Conservation (phyloP, 2,113 vertebrate genomes). For the Fregetta grallaria region DNA sequence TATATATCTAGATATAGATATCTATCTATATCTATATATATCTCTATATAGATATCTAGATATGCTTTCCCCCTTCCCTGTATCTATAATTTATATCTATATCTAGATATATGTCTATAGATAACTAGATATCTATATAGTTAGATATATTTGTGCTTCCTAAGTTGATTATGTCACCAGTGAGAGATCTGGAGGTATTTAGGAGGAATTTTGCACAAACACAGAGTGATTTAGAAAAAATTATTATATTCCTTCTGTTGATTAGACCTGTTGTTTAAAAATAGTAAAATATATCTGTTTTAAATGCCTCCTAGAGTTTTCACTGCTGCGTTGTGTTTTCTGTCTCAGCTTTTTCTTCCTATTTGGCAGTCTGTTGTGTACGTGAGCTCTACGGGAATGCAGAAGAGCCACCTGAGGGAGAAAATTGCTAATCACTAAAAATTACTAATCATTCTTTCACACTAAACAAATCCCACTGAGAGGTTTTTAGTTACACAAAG, state of each 20-base stretch:
- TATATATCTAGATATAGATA: background rate
- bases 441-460: slow-evolving; percentile 76
- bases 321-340: slow-evolving; percentile 36
- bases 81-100: background rate
- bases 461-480: slow-evolving; percentile 74
- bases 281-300: background rate
- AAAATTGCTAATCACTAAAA: slow-evolving; percentile 77
- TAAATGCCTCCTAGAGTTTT: background rate
- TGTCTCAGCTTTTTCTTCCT: slow-evolving; percentile 38
- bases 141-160: background rate
- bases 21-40: background rate
- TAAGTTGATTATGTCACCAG: background rate
- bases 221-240: slow-evolving; percentile 19
- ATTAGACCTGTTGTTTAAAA: slow-evolving; percentile 48
- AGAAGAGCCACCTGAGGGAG: slow-evolving; percentile 74
- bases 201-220: background rate
- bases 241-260: slow-evolving; percentile 14
- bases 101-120: background rate
- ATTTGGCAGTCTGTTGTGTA: slow-evolving; percentile 49
- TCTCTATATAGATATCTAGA: background rate
- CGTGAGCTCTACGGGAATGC: slow-evolving; percentile 63
- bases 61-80: background rate
- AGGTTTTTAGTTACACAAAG: slow-evolving; percentile 64
- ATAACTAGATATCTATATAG: background rate
- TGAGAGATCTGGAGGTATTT: background rate